Percentiles rank a stretch among this genome's conserved stretches.
phyloP scores from a whole-genome alignment of 2,888 invertebrate species.

The Tiliacea citrago region DNA sequence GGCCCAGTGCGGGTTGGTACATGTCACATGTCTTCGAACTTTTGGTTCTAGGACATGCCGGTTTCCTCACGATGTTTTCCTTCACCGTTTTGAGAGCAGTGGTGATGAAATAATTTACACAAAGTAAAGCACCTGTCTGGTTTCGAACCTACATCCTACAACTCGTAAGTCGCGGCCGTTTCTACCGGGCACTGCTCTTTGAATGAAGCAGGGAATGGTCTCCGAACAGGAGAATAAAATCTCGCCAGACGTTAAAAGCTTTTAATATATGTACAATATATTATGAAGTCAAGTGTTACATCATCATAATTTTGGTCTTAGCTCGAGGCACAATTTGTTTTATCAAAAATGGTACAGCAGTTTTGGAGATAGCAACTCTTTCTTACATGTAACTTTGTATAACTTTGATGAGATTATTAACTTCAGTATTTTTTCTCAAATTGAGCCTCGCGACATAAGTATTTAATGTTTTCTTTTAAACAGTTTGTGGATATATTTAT shows the following conservation, averaged over 20 bases:
- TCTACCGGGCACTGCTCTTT: too few species aligned
- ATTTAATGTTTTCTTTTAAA: constrained; percentile 34
- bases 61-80: too few species aligned
- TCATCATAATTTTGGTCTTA: constrained; percentile 61
- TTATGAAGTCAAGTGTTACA: constrained; percentile 57
- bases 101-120: too few species aligned
- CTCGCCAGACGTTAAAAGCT: constrained; percentile 55
- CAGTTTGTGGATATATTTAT: constrained; percentile 46
- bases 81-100: too few species aligned
- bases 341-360: constrained; percentile 45
- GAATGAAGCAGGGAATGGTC: neutral
- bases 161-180: too few species aligned
- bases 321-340: constrained; percentile 44
- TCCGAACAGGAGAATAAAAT: constrained; percentile 13
- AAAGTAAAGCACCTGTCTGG: too few species aligned
- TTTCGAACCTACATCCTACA: too few species aligned
- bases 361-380: constrained; percentile 6
- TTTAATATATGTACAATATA: constrained; percentile 64
- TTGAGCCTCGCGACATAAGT: constrained; percentile 26
- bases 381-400: constrained; percentile 9
- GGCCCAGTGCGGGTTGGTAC: too few species aligned
- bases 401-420: constrained; percentile 5
- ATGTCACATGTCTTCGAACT: too few species aligned
- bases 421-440: constrained; percentile 10
- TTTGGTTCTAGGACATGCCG: too few species aligned